Percentiles rank a stretch among this genome's conserved stretches.
Evolutionary conservation across 2,113 vertebrate genomes (phyloP).

Genomic region (Columba livia): DNA sequence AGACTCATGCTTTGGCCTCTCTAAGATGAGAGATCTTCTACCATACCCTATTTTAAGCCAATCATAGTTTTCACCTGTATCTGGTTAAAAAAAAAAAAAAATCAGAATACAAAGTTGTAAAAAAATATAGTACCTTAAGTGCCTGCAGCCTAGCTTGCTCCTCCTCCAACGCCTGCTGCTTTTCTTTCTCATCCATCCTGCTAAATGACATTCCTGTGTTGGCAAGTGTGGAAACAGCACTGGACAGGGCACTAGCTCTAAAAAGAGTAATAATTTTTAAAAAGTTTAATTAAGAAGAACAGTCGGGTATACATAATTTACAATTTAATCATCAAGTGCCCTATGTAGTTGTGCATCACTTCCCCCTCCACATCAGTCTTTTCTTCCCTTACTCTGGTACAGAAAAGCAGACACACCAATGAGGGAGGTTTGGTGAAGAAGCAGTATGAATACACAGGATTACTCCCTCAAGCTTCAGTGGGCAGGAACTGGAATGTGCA

Average conservation of each 20-base stretch:
- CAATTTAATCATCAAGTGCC: not conserved
- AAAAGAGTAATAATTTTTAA: not conserved
- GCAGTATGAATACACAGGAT: rapidly evolving
- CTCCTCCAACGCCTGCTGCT: conserved; percentile 89
- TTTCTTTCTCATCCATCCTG: conserved; percentile 88
- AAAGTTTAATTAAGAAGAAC: not conserved
- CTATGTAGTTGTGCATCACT: not conserved
- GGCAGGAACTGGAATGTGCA: not conserved
- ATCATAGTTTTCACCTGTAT: not conserved
- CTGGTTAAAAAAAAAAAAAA: not conserved
- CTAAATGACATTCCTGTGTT: conserved; percentile 87
- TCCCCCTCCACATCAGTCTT: not conserved
- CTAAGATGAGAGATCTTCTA: not conserved
- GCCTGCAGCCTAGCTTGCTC: conserved; percentile 89
- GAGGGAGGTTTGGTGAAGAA: not conserved
- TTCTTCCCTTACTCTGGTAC: not conserved
- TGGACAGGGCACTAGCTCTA: conserved; percentile 88
- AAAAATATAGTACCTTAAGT: conserved; percentile 80
- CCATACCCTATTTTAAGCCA: not conserved
- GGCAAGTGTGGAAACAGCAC: conserved; percentile 87
- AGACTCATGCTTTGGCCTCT: not conserved
- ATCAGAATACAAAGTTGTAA: not conserved
- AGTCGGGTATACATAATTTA: not conserved
- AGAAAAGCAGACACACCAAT: not conserved
- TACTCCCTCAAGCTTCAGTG: not conserved